Conservation (phyloP, 2,888 invertebrate genomes). For the Allolobophora icterica region DNA sequence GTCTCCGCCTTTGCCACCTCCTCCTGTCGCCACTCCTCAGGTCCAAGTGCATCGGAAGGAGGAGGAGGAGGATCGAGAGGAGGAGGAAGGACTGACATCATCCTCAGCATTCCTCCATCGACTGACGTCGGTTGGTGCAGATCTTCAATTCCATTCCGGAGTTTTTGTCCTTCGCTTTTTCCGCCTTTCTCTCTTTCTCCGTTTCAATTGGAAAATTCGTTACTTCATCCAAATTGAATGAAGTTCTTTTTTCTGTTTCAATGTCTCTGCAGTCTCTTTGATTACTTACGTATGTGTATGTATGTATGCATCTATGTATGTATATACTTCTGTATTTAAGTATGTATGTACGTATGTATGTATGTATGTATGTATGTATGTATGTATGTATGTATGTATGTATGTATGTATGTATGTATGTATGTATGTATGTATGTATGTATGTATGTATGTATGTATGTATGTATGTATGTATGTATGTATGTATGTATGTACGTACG, state of each 20-base stretch:
- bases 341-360: background rate
- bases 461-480: background rate
- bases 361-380: too few species aligned
- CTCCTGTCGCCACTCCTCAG: background rate
- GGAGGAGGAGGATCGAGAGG: background rate
- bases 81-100: background rate
- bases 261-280: background rate
- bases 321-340: background rate
- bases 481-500: background rate
- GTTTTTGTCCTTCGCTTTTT: too few species aligned
- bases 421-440: too few species aligned
- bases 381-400: too few species aligned
- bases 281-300: background rate
- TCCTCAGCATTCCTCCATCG: slow-evolving; percentile 3
- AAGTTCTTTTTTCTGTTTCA: background rate
- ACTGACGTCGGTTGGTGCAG: background rate
- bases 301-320: background rate
- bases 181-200: too few species aligned
- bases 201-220: background rate
- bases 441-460: background rate
- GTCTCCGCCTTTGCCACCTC: background rate
- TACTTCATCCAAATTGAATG: background rate
- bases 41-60: background rate
- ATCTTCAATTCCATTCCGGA: background rate
- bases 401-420: too few species aligned